A percentile compares a stretch with the other conserved stretches of the same genome.
Evolutionary conservation across 2,113 vertebrate species (phyloP).

Genomic region (Mormoops blainvillei): DNA sequence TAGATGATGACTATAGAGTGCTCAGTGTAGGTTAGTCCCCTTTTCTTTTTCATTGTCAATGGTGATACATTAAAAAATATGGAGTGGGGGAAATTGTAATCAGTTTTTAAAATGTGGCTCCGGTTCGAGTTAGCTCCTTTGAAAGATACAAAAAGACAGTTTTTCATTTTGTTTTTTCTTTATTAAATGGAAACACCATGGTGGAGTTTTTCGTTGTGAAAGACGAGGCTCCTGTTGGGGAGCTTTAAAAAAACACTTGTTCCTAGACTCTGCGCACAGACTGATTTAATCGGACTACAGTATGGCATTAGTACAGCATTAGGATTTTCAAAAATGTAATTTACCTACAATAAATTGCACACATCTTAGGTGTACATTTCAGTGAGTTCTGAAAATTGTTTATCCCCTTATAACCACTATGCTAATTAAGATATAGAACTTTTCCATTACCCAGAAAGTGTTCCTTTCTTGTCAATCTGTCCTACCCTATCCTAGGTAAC

Average conservation of each 20-base stretch:
- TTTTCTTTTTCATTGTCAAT: neutral
- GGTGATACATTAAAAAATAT: neutral
- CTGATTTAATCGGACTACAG: neutral
- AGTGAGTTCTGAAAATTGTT: neutral
- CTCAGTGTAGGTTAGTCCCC: neutral
- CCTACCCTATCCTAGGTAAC: neutral
- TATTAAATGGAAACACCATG: neutral
- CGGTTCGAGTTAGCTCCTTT: neutral
- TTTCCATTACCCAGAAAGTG: neutral
- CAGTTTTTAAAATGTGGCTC: neutral
- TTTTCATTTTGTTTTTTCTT: neutral
- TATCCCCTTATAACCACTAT: neutral
- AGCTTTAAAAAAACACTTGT: neutral
- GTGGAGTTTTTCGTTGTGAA: neutral
- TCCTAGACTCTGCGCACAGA: neutral
- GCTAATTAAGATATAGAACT: neutral
- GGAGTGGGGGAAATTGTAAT: neutral
- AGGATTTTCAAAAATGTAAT: neutral
- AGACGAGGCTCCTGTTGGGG: neutral
- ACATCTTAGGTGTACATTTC: neutral
- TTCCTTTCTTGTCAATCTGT: neutral
- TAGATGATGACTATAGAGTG: neutral
- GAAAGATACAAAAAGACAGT: neutral
- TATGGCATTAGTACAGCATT: neutral
- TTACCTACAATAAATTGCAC: neutral